Percentiles rank a stretch among this genome's conserved stretches.
Evolutionary conservation across 1,140 invertebrate genomes (phyloP).

Genomic region (Antheraea pernyi): DNA sequence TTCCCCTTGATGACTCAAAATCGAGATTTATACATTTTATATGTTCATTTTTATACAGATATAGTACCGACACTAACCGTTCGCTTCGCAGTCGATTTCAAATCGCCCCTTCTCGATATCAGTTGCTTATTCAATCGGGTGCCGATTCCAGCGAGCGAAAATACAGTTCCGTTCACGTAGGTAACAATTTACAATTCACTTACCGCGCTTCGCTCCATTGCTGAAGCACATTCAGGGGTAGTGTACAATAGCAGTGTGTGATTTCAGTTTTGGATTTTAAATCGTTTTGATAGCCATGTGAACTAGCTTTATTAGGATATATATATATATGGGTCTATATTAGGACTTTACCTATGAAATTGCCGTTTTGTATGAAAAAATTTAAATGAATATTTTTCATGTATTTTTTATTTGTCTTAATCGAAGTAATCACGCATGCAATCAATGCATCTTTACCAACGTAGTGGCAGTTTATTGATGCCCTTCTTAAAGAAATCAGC

Average conservation of each 20-base stretch:
- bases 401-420: no score
- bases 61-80: slow-evolving; percentile 12
- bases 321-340: no score
- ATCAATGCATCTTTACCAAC: no score
- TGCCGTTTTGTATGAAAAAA: no score
- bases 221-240: slow-evolving; percentile 10
- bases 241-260: slow-evolving; percentile 37
- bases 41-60: neutral
- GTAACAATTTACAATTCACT: slow-evolving; percentile 53
- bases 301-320: neutral
- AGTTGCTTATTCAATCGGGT: slow-evolving; percentile 55
- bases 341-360: no score
- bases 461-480: no score
- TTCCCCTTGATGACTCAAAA: no score
- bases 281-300: slow-evolving; percentile 9
- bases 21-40: neutral
- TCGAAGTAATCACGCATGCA: no score
- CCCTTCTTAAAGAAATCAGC: no score
- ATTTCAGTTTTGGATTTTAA: slow-evolving; percentile 30
- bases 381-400: no score
- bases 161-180: slow-evolving; percentile 45
- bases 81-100: slow-evolving; percentile 25
- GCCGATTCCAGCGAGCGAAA: slow-evolving; percentile 47
- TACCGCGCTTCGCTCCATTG: slow-evolving; percentile 19
- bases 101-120: slow-evolving; percentile 43